Conservation (phyloP, 30 jellyfish, hydroid and myxozoan species). For the Phacellophora camtschatica region DNA sequence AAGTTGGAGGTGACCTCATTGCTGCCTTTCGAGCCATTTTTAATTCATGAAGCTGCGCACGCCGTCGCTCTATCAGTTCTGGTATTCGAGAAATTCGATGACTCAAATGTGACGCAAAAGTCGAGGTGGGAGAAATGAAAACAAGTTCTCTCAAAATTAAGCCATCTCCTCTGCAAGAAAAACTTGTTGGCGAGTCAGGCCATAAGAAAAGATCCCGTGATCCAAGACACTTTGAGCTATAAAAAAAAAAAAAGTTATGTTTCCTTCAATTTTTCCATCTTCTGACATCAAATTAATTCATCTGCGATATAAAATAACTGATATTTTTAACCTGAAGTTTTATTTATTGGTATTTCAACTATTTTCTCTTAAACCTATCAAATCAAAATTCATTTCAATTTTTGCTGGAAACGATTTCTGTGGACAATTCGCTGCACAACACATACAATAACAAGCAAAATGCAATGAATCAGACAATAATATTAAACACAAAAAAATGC, state of each 20-base stretch:
- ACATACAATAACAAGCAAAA: too few species aligned
- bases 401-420: background rate
- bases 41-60: constrained; percentile 46
- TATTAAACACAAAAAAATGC: too few species aligned
- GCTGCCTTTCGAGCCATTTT: constrained; percentile 9
- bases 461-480: too few species aligned
- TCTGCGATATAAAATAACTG: too few species aligned
- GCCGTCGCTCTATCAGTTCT: constrained; percentile 56
- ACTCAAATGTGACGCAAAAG: constrained; percentile 58
- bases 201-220: constrained; percentile 30
- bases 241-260: background rate
- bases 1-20: constrained; percentile 55
- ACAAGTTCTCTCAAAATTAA: background rate
- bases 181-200: constrained; percentile 33
- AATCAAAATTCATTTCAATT: too few species aligned
- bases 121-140: constrained; percentile 46
- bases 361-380: background rate
- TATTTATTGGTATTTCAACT: too few species aligned
- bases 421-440: background rate
- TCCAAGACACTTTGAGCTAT: constrained; percentile 10
- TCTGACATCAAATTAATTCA: too few species aligned
- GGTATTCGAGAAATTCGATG: constrained; percentile 69
- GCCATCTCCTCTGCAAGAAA: constrained; percentile 12
- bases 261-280: too few species aligned
- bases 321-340: too few species aligned